phyloP scores from a whole-genome alignment of 2,113 vertebrate genomes.

The Rhizomys pruinosus region DNA sequence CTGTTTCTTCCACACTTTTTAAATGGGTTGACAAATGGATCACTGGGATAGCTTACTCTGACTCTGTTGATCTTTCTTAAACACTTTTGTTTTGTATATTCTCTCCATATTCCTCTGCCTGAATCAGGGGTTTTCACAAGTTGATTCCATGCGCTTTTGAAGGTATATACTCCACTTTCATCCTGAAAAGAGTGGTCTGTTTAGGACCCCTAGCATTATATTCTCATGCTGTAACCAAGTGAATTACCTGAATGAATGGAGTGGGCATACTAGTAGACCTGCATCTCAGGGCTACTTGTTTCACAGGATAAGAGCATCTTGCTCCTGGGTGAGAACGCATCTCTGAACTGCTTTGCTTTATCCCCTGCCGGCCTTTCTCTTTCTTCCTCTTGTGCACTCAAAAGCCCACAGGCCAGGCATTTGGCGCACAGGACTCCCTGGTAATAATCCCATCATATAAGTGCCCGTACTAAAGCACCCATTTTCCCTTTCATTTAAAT shows the following conservation, averaged over 20 bases:
- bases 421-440: background rate
- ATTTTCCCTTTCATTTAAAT: conserved; percentile 80
- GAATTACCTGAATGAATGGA: background rate
- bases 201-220: background rate
- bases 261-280: background rate
- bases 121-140: background rate
- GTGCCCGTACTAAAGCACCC: conserved; percentile 61
- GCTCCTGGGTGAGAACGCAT: background rate
- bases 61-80: background rate
- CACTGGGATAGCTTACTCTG: background rate
- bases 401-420: conserved; percentile 21
- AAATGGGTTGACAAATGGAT: background rate
- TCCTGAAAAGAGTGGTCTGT: background rate
- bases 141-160: background rate
- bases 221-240: background rate
- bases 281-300: background rate
- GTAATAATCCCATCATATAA: conserved; percentile 48
- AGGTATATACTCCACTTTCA: background rate
- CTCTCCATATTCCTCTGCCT: background rate
- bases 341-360: background rate
- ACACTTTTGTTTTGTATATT: background rate
- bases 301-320: background rate
- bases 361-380: background rate
- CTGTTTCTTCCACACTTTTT: background rate
- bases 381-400: conserved; percentile 1